Percentiles rank a stretch among this genome's conserved stretches.
Evolutionary conservation across 1,140 invertebrate genomes (phyloP).

Genomic region (Bombus cullumanus): DNA sequence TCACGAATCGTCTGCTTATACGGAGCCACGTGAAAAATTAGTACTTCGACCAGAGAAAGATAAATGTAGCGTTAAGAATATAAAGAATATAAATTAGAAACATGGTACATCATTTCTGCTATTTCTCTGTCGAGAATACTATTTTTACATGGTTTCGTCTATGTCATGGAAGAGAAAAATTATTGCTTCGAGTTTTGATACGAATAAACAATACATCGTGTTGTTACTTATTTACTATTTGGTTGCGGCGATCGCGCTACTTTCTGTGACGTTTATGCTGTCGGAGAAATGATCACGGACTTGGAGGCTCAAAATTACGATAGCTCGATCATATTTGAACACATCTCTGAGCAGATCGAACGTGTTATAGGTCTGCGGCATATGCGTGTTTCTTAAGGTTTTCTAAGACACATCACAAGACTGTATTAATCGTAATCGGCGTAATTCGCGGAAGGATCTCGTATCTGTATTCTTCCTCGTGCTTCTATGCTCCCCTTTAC

Average conservation of each 20-base stretch:
- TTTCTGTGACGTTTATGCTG: constrained; percentile 48
- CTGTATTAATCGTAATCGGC: constrained; percentile 77
- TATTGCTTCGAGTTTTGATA: constrained; percentile 20
- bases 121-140: not conserved
- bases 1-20: constrained; percentile 58
- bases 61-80: not conserved
- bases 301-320: constrained; percentile 4
- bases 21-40: not conserved
- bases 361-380: constrained; percentile 13
- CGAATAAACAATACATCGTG: constrained; percentile 3
- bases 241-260: constrained; percentile 37
- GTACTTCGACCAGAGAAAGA: not conserved
- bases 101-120: too few species aligned
- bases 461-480: constrained; percentile 23
- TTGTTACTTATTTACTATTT: constrained; percentile 2
- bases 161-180: constrained; percentile 34
- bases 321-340: not conserved
- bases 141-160: not conserved
- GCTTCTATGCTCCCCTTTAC: not conserved
- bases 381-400: not conserved
- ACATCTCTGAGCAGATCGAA: not conserved
- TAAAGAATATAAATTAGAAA: too few species aligned
- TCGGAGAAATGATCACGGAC: not conserved
- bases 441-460: constrained; percentile 66
- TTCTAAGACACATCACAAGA: constrained; percentile 72